Percentiles rank a stretch among this genome's conserved stretches.
phyloP scores from a whole-genome alignment of 92 coral and sea anemone genomes.

The Zoanthus solanderi region DNA sequence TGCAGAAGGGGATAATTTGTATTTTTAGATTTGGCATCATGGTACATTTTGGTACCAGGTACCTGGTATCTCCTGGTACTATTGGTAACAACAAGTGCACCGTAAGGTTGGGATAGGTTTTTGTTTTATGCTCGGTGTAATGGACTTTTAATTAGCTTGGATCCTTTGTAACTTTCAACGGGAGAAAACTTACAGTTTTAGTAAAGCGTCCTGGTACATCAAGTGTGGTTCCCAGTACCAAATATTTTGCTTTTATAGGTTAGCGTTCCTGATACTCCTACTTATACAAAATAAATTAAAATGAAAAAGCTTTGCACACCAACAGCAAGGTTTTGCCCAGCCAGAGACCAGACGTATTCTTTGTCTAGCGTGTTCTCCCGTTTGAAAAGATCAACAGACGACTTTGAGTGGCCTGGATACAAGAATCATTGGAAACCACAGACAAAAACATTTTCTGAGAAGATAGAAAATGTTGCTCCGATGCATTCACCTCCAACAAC shows the following conservation, averaged over 20 bases:
- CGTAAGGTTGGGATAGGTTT: neutral
- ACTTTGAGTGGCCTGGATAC: neutral
- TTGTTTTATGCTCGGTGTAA: neutral
- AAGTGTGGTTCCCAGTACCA: neutral
- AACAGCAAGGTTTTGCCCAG: conserved; percentile 19
- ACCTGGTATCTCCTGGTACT: neutral
- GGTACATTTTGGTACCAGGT: neutral
- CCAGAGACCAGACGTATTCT: conserved; percentile 24
- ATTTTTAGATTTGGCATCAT: neutral
- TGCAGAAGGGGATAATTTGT: neutral
- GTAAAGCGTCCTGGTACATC: neutral
- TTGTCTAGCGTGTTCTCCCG: conserved; percentile 28
- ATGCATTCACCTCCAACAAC: neutral
- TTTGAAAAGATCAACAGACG: conserved; percentile 9
- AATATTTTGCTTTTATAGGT: no score
- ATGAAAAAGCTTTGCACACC: neutral
- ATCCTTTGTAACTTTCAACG: neutral
- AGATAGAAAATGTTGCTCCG: neutral
- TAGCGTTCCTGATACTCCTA: no score
- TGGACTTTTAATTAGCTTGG: neutral
- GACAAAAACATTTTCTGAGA: neutral
- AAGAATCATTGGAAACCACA: neutral
- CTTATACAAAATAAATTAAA: neutral
- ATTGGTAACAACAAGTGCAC: neutral
- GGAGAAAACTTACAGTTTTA: neutral